Conservation (phyloP, 2,888 invertebrate species). For the Cataglyphis livida region DNA sequence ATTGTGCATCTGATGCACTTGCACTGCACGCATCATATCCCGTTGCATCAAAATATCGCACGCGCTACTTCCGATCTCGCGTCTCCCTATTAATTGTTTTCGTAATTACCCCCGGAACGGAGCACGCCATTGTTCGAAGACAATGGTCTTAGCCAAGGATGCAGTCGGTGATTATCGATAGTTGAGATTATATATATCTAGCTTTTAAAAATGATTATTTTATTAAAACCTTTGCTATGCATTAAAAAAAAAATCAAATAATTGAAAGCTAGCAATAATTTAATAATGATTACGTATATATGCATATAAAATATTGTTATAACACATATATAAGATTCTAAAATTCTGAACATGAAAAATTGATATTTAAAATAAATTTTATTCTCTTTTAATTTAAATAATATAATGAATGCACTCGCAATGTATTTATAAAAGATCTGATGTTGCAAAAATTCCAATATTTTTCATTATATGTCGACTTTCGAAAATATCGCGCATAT, state of each 20-base stretch:
- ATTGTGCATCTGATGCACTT: not conserved
- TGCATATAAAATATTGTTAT: not conserved
- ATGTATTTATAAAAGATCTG: not conserved
- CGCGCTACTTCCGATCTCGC: conserved; percentile 21
- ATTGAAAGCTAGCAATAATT: not conserved
- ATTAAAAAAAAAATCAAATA: not conserved
- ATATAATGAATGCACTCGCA: not conserved
- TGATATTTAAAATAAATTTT: not conserved
- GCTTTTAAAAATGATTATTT: not conserved
- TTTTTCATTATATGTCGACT: not conserved
- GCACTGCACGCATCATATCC: not conserved
- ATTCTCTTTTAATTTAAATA: not conserved
- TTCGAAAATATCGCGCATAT: not conserved
- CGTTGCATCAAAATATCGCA: conserved; percentile 5
- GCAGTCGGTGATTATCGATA: not conserved
- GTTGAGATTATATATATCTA: conserved; percentile 1
- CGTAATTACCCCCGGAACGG: conserved; percentile 21
- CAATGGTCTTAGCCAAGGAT: conserved; percentile 20
- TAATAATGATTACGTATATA: not conserved
- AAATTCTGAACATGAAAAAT: not conserved
- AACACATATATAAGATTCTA: not conserved
- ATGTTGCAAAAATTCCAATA: not conserved
- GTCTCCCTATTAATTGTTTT: conserved; percentile 39
- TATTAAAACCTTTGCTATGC: not conserved
- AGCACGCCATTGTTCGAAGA: conserved; percentile 26